Evolutionary conservation across 2,797 vertebrate genomes (phyloP), one percentile per base, ranked within the genome.

Genomic region (Thaleichthys pacificus): DNA sequence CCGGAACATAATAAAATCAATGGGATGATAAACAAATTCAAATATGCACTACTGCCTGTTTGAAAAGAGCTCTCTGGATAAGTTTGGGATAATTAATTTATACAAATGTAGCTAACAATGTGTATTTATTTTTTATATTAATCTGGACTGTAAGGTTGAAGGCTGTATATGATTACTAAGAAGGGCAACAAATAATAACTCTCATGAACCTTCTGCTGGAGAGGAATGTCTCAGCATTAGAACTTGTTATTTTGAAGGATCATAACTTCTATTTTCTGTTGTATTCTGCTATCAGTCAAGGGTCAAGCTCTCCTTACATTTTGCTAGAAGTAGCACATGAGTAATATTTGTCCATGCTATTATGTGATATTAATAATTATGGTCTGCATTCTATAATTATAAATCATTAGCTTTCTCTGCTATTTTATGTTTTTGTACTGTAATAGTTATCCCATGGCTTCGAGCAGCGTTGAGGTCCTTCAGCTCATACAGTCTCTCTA

Each of bases 361-460:
- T 73, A 80, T 85, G 78, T 84, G 72, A 86, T 85, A 84, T 87
- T 85, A 86, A 90, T 86, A 68, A 88, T 76, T 64, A 79, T 64
- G 66, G 77, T 79, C 85, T 86, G 88, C 89, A 89, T 86, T 86
- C 84, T 88, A 84, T 89, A 87, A 91, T 89, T 86, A 91, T 84
- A 87, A 80, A 74, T 82, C 73, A 26, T 54, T 72, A 64, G 66
- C 65, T 56, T 47, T 32, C 26, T 58, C 1, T 4, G 9, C 21
- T 32, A 68, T 32, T 32, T 14, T 47, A 32, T 19, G 9, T 68
- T 56, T 57, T 14, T 60, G 19, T 60, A 24, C 11, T 68, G 47
- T 19, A 9, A 28, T 6, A 21, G 24, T 60, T 60, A 58, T 69
- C 58, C 4, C n/a, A 58, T 22, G n/a, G 67, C 67, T 38, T n/a